Evolutionary conservation across 30 jellyfish, hydroid and myxozoan genomes (phyloP), one percentile per base, ranked within the genome.

Genomic region (Hydra vulgaris): DNA sequence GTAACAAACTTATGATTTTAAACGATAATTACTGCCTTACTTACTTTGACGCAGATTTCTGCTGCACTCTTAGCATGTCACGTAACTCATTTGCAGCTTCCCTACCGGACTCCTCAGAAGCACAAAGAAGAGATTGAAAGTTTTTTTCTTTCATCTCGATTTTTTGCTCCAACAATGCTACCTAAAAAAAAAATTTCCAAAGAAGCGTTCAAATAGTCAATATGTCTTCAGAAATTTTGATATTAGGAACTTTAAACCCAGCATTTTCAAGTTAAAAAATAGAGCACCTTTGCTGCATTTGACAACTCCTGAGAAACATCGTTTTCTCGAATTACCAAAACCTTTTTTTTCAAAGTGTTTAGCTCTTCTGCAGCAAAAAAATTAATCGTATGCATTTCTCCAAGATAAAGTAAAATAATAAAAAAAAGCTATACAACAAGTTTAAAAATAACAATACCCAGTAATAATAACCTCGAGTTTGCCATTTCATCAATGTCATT

Each of bases 51-150:
- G 89, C 92, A 70, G 67, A 85, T 23, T 87, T 79, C 82, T 86
- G 96, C 72, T 92, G 98, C 17, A 90, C 90, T 21, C 94, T 71
- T 78, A 92, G 70, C 96, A 86, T 92, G 23, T 87, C 95, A 18
- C 98, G 77, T 70, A 92, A 71, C 21, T 92, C 98, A 74, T 87
- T 80, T 70, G 84, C 77, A 7, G 95, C 71, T 66, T 73, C 86
- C 23, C 92, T 86, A 77, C 81, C 79, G 23, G 84, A 40, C 19
- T 84, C 93, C 71, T 92, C 98, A 3, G 89, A 70, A 17, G 98
- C 95, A 27, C 80, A 83, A 17, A 87, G 79, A 54, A 92, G 82
- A 15, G 95, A 83, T 61, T 92, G 95, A 27, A 81, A 82, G 53
- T 92, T 95, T 74, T 84, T 83, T 21, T 78, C 93, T 86, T 92